phyloP scores from a whole-genome alignment of 1,140 invertebrate genomes.

The Drosophila ficusphila region DNA sequence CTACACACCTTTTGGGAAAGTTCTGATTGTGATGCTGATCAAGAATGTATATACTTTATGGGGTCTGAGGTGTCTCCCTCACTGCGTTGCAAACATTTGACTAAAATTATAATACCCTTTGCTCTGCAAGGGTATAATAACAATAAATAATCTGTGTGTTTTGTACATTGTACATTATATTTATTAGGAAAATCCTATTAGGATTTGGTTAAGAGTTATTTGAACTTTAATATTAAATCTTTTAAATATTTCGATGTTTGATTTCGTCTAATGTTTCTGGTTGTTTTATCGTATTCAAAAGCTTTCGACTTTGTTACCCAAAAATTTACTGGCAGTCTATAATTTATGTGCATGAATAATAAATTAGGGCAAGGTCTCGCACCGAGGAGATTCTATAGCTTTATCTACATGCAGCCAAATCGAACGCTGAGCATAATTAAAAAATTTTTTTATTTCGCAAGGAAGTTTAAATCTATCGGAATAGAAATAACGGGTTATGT shows the following conservation, averaged over 20 bases:
- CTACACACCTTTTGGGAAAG: no score
- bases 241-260: conserved; percentile 3
- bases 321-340: conserved; percentile 62
- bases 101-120: no score
- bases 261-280: conserved; percentile 13
- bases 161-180: no score
- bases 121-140: no score
- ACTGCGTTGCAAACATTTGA: no score
- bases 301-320: conserved; percentile 47
- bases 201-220: no score
- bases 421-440: conserved; percentile 58
- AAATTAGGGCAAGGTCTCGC: conserved; percentile 13
- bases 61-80: no score
- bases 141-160: no score
- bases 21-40: no score
- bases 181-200: no score
- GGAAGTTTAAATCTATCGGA: conserved; percentile 1
- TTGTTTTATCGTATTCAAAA: conserved; percentile 32
- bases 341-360: conserved; percentile 77
- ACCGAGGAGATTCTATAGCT: conserved; percentile 32
- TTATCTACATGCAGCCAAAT: conserved; percentile 17
- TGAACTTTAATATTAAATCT: no score
- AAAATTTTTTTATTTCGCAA: conserved; percentile 68
- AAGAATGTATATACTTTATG: no score
- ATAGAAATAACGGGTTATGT: conserved; percentile 31